A percentile compares a stretch with the other conserved stretches of the same genome.
phyloP scores from a whole-genome alignment of 1,140 invertebrate genomes.

The Eueides isabella region DNA sequence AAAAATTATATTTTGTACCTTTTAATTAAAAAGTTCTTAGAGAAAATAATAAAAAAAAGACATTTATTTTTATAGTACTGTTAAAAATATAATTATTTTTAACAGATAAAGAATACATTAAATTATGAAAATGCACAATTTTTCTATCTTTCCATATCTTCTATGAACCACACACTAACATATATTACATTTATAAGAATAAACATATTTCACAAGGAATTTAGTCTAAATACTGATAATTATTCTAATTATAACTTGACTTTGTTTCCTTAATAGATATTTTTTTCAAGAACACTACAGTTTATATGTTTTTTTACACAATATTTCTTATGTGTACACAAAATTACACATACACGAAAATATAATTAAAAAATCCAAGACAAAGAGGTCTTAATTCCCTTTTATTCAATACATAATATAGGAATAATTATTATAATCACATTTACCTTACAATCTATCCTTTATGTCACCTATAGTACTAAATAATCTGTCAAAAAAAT shows the following conservation, averaged over 20 bases:
- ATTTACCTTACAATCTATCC: neutral
- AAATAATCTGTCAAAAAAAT: neutral
- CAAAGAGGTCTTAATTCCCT: no score
- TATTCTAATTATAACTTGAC: neutral
- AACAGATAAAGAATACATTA: neutral
- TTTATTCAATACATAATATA: neutral
- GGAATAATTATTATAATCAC: neutral
- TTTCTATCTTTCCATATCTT: neutral
- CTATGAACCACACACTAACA: neutral
- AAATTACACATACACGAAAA: neutral
- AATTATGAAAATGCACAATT: neutral
- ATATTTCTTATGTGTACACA: neutral
- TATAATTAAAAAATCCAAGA: neutral
- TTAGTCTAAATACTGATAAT: neutral
- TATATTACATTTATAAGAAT: constrained; percentile 2
- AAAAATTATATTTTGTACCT: neutral
- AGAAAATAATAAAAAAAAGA: neutral
- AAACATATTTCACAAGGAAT: neutral
- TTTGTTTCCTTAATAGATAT: neutral
- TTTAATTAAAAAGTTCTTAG: neutral
- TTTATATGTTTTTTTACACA: neutral
- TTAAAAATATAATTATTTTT: neutral
- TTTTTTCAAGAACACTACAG: neutral
- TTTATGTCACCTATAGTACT: neutral
- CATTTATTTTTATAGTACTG: no score